Base-by-base conservation (phyloP, 1,140 invertebrate species). In the Trachelipus rathkii region DNA sequence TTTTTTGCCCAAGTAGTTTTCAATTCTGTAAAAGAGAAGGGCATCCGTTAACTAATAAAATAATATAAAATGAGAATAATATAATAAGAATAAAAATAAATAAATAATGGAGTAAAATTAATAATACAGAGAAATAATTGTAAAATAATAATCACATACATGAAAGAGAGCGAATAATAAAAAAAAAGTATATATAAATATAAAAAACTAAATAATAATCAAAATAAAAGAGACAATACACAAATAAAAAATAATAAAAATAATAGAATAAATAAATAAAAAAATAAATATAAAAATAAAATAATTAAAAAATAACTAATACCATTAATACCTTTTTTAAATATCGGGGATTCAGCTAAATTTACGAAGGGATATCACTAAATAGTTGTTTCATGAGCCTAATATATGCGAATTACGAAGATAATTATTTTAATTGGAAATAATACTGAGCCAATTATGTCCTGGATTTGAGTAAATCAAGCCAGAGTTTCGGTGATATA, bases 351-450 rank as follows among this genome's bases (percentile, higher is more conserved):
- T 73, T 93, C 8, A 96, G 84, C n/a, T 69, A 94, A 86, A 82
- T 90, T 90, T 9, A 95, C n/a, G n/a, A 85, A 0, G 95, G 95
- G 15, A 97, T 88, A n/a, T n/a, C n/a, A n/a, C 46, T 92, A 87
- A 13, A 95, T 89, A 84, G 92, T 91, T 0, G 93, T 93, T 75
- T 90, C 87, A 24, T 92, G 90, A 85, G 97, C 95, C 84, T 95
- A n/a, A 96, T 84, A 92, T 92, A 10, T 88, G 89, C 74, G 90
- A 91, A 84, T 92, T 92, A 78, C 90, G 89, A 73, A 97, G 90
- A 81, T 95, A 97, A 84, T 98, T 98, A 83, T 98, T 96, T 84
- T 97, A 98, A 84, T 98, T 98, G 2, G 96, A 96, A 72, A 98
- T 93, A 0, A 90, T 0, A 95, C 91, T 4, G 84, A 13, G 82